A percentile compares a stretch with the other conserved stretches of the same genome.
phyloP scores from a whole-genome alignment of 2,113 vertebrate genomes.

The Physeter macrocephalus region DNA sequence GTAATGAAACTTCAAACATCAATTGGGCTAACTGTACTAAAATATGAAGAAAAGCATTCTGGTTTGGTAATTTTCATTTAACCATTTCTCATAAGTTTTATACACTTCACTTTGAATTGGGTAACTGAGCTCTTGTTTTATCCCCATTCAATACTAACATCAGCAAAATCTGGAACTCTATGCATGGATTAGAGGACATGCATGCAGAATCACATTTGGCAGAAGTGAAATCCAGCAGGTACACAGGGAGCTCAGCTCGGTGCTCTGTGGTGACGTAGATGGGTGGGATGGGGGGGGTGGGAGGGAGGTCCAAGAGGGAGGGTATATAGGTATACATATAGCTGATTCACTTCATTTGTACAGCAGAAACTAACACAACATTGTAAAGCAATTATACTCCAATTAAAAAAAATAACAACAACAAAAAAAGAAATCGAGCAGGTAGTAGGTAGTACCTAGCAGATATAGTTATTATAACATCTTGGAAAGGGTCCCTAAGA shows the following conservation, averaged over 20 bases:
- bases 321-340: no score
- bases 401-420: no score
- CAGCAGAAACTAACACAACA: no score
- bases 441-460: not conserved
- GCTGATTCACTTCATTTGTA: no score
- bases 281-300: no score
- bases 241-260: no score
- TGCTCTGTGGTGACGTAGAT: no score
- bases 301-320: no score
- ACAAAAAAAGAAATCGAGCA: no score
- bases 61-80: slow-evolving; percentile 12
- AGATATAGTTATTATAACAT: not conserved
- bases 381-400: no score
- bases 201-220: not conserved
- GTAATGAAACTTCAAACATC: slow-evolving; percentile 43
- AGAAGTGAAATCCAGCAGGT: not conserved
- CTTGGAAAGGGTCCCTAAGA: not conserved
- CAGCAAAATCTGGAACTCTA: not conserved
- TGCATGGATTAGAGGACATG: not conserved
- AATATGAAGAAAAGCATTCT: slow-evolving; percentile 35
- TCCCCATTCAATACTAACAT: not conserved
- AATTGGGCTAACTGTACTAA: slow-evolving; percentile 34
- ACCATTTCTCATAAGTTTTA: not conserved
- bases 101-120: not conserved
- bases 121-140: not conserved